These are phyloP conservation scores for Zoanthus sansibaricus DNA, from an alignment of 92 coral and sea anemone species.

Conservation along the genomic window DNA sequence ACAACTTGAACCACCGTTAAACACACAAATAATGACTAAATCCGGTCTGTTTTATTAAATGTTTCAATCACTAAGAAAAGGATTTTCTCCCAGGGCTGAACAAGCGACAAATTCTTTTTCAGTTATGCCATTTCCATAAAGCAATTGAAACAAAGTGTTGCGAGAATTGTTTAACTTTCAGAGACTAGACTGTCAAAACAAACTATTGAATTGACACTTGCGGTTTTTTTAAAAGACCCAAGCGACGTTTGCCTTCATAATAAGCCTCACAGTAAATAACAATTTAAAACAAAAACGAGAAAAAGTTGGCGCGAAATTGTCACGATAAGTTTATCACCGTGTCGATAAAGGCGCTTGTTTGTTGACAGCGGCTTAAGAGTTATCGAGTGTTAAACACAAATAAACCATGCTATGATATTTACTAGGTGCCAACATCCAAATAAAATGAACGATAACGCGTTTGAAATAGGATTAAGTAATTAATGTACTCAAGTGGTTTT, in stretches of 20 bases:
- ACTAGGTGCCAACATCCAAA: slow-evolving; percentile 18
- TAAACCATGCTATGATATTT: neutral
- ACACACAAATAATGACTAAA: slow-evolving; percentile 1
- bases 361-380: neutral
- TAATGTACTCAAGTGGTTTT: slow-evolving; percentile 29
- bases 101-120: neutral
- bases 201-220: slow-evolving; percentile 18
- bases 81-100: neutral
- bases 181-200: slow-evolving; percentile 35
- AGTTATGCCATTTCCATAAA: slow-evolving; percentile 24
- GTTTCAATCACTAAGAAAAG: slow-evolving; percentile 6
- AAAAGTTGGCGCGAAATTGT: slow-evolving; percentile 23
- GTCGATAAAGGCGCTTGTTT: neutral
- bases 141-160: slow-evolving; percentile 22
- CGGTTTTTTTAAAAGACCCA: slow-evolving; percentile 18
- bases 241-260: neutral
- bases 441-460: slow-evolving; percentile 37
- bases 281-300: neutral
- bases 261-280: neutral
- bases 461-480: slow-evolving; percentile 64
- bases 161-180: neutral
- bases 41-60: neutral
- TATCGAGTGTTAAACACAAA: neutral
- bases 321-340: neutral
- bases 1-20: neutral